Percentiles rank a stretch among this genome's conserved stretches.
Conservation (phyloP, 2,888 invertebrate genomes). For the Adineta ricciae region DNA sequence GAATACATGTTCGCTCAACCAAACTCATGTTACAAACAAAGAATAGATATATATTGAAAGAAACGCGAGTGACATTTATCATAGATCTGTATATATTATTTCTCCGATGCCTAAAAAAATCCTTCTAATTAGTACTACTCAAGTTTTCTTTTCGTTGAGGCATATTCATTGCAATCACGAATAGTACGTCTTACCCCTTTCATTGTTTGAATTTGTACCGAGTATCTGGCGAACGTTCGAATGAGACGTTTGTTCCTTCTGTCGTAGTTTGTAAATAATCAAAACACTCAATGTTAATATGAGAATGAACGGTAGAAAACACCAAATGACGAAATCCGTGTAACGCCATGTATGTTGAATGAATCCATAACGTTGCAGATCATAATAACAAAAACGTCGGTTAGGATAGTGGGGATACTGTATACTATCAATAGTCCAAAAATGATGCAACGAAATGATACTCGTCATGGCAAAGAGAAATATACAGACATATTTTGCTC, state of each 20-base stretch:
- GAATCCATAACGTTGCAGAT: not conserved
- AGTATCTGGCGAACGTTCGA: not conserved
- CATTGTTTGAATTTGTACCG: not conserved
- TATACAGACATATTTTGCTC: slow-evolving; percentile 19
- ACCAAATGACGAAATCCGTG: not conserved
- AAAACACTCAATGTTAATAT: slow-evolving; percentile 15
- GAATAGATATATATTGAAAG: too few species aligned
- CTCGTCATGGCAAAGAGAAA: not conserved
- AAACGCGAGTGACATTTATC: too few species aligned
- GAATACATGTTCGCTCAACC: too few species aligned
- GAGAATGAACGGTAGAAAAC: slow-evolving; percentile 9
- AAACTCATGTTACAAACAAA: too few species aligned
- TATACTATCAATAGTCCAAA: slow-evolving; percentile 2
- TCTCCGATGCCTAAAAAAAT: not conserved
- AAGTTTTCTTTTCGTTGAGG: too few species aligned
- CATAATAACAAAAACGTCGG: not conserved
- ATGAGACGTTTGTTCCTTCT: not conserved
- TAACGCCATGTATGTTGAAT: not conserved
- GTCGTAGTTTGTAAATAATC: slow-evolving; percentile 17
- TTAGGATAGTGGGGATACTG: too few species aligned
- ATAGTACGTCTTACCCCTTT: not conserved
- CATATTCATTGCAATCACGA: too few species aligned
- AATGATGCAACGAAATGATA: not conserved
- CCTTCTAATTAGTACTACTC: not conserved
- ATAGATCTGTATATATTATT: too few species aligned